Evolutionary conservation across 2,113 vertebrate genomes (phyloP).

Genomic region (Peromyscus maniculatus): DNA sequence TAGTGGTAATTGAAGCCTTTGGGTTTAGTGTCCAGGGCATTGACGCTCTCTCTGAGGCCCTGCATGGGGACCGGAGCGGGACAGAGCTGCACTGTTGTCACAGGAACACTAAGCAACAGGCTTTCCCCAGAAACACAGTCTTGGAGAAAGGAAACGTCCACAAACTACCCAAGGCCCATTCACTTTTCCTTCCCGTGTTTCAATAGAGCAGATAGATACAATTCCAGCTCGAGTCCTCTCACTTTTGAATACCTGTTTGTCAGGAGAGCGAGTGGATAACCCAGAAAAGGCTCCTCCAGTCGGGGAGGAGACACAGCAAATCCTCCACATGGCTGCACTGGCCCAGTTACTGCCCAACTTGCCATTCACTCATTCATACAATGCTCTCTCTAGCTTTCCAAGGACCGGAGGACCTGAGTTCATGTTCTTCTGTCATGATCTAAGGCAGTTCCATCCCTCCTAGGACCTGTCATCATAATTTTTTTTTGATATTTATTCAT

Average conservation of each 20-base stretch:
- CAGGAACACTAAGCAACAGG: neutral
- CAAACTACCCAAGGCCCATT: neutral
- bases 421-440: neutral
- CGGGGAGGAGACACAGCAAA: neutral
- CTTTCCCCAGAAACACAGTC: neutral
- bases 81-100: rapidly evolving
- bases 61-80: rapidly evolving
- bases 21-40: neutral
- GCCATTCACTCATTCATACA: neutral
- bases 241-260: neutral
- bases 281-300: neutral
- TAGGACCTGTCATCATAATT: neutral
- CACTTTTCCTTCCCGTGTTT: neutral
- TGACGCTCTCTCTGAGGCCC: neutral
- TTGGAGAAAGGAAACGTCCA: neutral
- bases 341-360: neutral
- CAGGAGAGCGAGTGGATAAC: neutral
- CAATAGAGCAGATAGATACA: neutral
- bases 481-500: neutral
- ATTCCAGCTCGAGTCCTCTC: neutral
- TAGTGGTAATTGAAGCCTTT: neutral
- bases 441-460: neutral
- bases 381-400: neutral
- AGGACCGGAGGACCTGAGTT: neutral
- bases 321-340: neutral